Evolutionary conservation across 2,888 invertebrate genomes (phyloP).

Genomic region (Latrodectus elegans): DNA sequence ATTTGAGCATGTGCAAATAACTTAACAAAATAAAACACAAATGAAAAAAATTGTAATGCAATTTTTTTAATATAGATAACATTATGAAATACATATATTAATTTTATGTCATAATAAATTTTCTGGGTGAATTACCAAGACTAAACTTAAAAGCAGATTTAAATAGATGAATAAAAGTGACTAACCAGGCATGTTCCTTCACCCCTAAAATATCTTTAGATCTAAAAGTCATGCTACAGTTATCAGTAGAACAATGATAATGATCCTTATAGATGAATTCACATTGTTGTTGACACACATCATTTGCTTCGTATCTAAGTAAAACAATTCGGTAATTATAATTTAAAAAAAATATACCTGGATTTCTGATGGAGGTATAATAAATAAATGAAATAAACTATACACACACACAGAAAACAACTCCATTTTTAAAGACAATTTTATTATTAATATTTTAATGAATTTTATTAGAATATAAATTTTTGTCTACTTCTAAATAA

Average conservation of each 20-base stretch:
- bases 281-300: constrained; percentile 76
- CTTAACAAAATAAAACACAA: background rate
- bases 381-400: too few species aligned
- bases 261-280: constrained; percentile 85
- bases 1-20: background rate
- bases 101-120: background rate
- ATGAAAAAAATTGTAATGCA: background rate
- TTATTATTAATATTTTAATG: too few species aligned
- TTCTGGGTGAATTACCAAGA: too few species aligned
- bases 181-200: constrained; percentile 84
- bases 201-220: constrained; percentile 76
- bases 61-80: background rate
- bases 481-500: too few species aligned
- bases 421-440: too few species aligned
- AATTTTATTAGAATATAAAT: too few species aligned
- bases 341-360: too few species aligned
- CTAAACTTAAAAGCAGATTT: background rate
- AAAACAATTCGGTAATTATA: background rate
- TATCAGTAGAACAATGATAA: constrained; percentile 88
- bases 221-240: constrained; percentile 82
- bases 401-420: too few species aligned
- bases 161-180: background rate
- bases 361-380: too few species aligned
- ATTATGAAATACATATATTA: too few species aligned
- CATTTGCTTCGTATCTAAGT: constrained; percentile 75